Evolutionary conservation across 2,797 vertebrate genomes (phyloP).

Genomic region (Onychomys leucogaster): DNA sequence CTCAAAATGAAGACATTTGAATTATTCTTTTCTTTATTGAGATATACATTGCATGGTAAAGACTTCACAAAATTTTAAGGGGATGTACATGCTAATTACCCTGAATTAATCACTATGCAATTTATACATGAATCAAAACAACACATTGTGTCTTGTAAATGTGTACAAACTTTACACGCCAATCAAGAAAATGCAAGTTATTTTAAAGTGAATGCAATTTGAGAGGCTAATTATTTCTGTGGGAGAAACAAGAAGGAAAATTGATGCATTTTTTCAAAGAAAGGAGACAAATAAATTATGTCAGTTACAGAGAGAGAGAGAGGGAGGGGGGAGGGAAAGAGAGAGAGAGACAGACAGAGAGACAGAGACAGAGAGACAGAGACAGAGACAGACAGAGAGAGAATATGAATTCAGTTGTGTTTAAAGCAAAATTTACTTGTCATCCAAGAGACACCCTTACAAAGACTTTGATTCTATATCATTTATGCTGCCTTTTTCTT

Average conservation of each 20-base stretch:
- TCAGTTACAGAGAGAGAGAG: neutral
- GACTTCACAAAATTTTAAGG: neutral
- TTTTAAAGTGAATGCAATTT: neutral
- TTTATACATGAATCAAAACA: conserved; percentile 5
- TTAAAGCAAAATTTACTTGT: conserved; percentile 50
- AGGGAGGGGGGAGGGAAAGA: neutral
- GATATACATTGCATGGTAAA: neutral
- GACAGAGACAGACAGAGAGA: neutral
- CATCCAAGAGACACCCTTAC: neutral
- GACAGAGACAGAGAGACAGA: neutral
- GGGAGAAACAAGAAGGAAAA: conserved; percentile 24
- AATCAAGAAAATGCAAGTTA: conserved; percentile 5
- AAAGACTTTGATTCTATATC: neutral
- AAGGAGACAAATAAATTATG: conserved; percentile 30
- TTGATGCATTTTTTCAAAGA: conserved; percentile 8
- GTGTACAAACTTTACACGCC: neutral
- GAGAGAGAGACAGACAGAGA: neutral
- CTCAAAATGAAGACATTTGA: neutral
- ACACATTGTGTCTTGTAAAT: neutral
- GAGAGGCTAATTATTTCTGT: conserved; percentile 27
- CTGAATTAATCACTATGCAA: neutral
- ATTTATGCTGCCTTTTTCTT: neutral
- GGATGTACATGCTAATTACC: neutral
- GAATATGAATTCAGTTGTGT: neutral
- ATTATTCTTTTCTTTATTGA: neutral